Base-by-base conservation (phyloP, 1,140 invertebrate species). In the Heliconius himera region DNA sequence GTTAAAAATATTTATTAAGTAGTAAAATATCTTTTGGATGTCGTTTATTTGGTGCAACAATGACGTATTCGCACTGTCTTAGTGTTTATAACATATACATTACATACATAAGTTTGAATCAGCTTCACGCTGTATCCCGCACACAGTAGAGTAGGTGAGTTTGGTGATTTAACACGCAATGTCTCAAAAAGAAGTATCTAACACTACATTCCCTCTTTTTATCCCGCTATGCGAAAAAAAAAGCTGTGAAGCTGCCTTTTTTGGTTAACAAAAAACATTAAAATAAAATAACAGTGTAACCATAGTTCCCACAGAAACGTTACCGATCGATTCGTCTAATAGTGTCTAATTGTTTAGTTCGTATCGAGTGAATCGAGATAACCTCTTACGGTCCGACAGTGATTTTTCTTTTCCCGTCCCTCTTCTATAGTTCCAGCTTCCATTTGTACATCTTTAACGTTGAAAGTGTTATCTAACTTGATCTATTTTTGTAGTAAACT, bases 281-380 rank as follows among this genome's bases (percentile, higher is more conserved):
- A 66, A 26, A 18, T 22, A 29, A 29, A 4, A 66, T 66, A 66
- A 66, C 60, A 29, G 60, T 66, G 60, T 66, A 29, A 16, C 11
- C 9, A 3, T 11, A 26, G 11, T 66, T 22, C 60, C 26, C 22
- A 60, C n/a, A 66, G 60, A 29, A 66, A 66, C 60, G 26, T 66
- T 29, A 66, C 60, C 22, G 60, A 66, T 66, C 26, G 60, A 66
- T 66, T 66, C 26, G 11, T 66, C 60, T 66, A 66, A 66, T 66
- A 66, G 60, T 66, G 26, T 66, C 60, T 66, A 66, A 66, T 66
- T 66, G 60, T 66, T 66, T 66, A 66, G 60, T 66, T 66, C 60
- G 60, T 66, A 29, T 66, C 60, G 60, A 66, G 60, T 66, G 60
- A 66, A 66, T 66, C 60, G 60, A 66, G 60, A 66, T 66, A 66